A percentile compares a stretch with the other conserved stretches of the same genome.
Conservation (phyloP, 2,888 invertebrate species). For the Tortrix viridana region DNA sequence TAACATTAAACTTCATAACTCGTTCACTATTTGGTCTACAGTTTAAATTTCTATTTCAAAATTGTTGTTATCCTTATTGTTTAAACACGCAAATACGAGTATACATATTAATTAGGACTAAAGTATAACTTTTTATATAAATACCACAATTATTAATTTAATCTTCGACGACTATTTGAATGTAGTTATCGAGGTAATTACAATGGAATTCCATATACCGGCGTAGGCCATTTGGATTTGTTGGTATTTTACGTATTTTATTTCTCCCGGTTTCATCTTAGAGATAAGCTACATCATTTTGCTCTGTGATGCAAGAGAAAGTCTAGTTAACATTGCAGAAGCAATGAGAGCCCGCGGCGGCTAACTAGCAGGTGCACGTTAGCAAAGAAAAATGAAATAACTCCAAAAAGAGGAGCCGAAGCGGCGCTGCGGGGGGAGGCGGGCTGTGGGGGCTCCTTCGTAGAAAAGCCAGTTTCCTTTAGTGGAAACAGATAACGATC, state of each 20-base stretch:
- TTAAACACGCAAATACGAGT: too few species aligned
- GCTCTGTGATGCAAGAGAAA: conserved; percentile 50
- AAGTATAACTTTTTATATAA: too few species aligned
- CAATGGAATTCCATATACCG: too few species aligned
- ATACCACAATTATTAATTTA: too few species aligned
- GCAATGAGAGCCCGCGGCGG: conserved; percentile 70
- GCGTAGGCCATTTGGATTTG: neutral
- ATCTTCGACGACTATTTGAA: too few species aligned
- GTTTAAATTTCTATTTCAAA: conserved; percentile 47
- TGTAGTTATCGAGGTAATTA: too few species aligned
- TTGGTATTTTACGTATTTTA: neutral
- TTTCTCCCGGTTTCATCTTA: too few species aligned
- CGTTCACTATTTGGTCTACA: conserved; percentile 42
- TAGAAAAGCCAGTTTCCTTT: conserved; percentile 82
- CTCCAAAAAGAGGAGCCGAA: conserved; percentile 75
- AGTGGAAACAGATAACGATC: conserved; percentile 84
- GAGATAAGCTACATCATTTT: conserved; percentile 40
- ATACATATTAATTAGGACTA: too few species aligned
- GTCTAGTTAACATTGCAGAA: conserved; percentile 57
- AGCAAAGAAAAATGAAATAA: conserved; percentile 82
- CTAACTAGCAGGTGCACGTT: conserved; percentile 81
- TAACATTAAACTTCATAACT: conserved; percentile 75
- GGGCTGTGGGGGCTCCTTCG: conserved; percentile 75
- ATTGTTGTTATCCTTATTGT: neutral
- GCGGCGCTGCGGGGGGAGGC: conserved; percentile 55